Base-by-base conservation (phyloP, 2,797 vertebrate genomes). In the Manis javanica region DNA sequence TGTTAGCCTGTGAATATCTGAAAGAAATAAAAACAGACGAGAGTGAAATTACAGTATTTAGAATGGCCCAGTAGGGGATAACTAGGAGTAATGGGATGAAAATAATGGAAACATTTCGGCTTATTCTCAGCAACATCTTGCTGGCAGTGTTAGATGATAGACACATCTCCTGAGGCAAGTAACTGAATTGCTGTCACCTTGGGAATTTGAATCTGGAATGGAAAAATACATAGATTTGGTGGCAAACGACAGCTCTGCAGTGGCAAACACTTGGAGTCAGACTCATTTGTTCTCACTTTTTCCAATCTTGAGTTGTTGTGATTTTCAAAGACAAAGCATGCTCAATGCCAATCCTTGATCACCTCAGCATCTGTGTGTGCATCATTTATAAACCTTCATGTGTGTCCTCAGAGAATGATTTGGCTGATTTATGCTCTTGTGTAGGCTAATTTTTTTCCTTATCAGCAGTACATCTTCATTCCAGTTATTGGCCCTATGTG, bases 31-130 rank as follows among this genome's bases (percentile, higher is more conserved):
- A 94, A 96, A 92, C 92, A 94, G 94, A 94, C 68, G 94, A 95
- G 86, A 96, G 57, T 86, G 84, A 96, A 97, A 96, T 97, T 87
- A 96, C 81, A 95, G 96, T 97, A 96, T 97, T 97, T 94, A 95
- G 84, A 96, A 97, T 88, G 61, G 46, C 84, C 46, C 91, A 92
- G 87, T 69, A 85, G 97, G 72, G 96, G 71, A 96, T 85, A 96
- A 95, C 86, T 71, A 82, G 72, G 74, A 97, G 79, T 92, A 97
- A 96, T 94, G 83, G 71, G 72, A 93, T 94, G 91, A 96, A 96
- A 95, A 96, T 96, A 92, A 97, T 94, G 84, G 77, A 90, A 87
- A 95, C 37, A 86, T 49, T 95, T 78, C 85, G 57, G 77, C 63
- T 63, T 66, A 68, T 75, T 93, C 92, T 96, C 79, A 90, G 63